Conservation (phyloP, 2,888 invertebrate species). For the Labia minor region DNA sequence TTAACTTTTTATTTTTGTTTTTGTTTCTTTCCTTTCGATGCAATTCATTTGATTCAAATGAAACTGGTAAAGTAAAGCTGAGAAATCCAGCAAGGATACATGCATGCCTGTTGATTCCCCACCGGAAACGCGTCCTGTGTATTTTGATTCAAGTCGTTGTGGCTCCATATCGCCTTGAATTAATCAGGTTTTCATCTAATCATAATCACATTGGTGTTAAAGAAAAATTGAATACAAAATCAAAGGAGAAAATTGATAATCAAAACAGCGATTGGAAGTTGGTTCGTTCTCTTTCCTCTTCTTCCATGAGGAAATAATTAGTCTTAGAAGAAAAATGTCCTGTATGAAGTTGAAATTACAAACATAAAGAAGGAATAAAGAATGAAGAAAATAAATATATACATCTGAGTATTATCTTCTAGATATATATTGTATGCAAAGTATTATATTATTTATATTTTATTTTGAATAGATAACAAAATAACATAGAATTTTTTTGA, state of each 20-base stretch:
- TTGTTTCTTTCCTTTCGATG: too few species aligned
- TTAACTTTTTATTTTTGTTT: not conserved
- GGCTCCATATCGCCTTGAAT: constrained; percentile 8
- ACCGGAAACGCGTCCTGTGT: constrained; percentile 3
- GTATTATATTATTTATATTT: too few species aligned
- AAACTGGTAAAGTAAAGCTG: not conserved
- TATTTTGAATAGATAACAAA: too few species aligned
- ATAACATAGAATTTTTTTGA: too few species aligned
- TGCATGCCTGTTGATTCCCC: not conserved
- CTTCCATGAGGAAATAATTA: too few species aligned
- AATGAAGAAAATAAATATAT: too few species aligned
- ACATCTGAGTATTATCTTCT: too few species aligned
- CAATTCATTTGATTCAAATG: not conserved
- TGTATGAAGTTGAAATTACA: too few species aligned
- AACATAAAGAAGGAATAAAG: too few species aligned
- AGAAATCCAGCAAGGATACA: not conserved
- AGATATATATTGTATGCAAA: too few species aligned
- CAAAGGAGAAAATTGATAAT: not conserved
- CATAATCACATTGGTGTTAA: not conserved
- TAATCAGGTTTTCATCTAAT: constrained; percentile 7
- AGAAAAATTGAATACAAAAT: not conserved
- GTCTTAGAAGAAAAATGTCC: too few species aligned
- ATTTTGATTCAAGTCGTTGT: not conserved
- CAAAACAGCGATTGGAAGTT: not conserved
- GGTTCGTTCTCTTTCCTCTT: not conserved